Percentiles rank a stretch among this genome's conserved stretches.
These are phyloP conservation scores for Raja brachyura DNA, from an alignment of 2,113 vertebrate species.

Conservation along the genomic window DNA sequence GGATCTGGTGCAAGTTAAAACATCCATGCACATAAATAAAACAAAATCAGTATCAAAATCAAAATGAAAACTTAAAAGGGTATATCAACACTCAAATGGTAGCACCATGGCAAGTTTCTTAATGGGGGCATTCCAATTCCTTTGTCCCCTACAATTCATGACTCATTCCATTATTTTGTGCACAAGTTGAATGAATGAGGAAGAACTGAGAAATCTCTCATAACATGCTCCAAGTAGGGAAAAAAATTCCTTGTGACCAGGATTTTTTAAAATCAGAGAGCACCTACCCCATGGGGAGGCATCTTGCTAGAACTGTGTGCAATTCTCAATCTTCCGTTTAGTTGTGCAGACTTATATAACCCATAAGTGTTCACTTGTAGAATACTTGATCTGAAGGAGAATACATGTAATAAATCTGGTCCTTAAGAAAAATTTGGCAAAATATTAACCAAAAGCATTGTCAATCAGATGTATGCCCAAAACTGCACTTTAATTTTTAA, in stretches of 20 bases:
- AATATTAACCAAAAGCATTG: constrained; percentile 24
- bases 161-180: not conserved
- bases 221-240: constrained; percentile 7
- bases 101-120: not conserved
- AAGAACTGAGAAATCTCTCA: constrained; percentile 25
- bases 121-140: not conserved
- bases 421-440: constrained; percentile 25
- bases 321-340: constrained; percentile 36
- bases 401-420: constrained; percentile 17
- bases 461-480: not conserved
- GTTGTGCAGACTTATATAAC: constrained; percentile 15
- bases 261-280: constrained; percentile 10
- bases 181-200: constrained; percentile 2
- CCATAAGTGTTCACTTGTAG: constrained; percentile 1
- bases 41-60: not conserved
- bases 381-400: constrained; percentile 22
- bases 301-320: constrained; percentile 27
- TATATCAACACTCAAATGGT: not conserved
- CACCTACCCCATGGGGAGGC: constrained; percentile 30
- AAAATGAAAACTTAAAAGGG: not conserved
- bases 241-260: constrained; percentile 22
- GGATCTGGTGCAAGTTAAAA: not conserved
- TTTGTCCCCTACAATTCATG: not conserved
- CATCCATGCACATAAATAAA: not conserved
- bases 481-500: not conserved